Conservation (phyloP, 1,140 invertebrate species). For the Daktulosphaira vitifoliae region DNA sequence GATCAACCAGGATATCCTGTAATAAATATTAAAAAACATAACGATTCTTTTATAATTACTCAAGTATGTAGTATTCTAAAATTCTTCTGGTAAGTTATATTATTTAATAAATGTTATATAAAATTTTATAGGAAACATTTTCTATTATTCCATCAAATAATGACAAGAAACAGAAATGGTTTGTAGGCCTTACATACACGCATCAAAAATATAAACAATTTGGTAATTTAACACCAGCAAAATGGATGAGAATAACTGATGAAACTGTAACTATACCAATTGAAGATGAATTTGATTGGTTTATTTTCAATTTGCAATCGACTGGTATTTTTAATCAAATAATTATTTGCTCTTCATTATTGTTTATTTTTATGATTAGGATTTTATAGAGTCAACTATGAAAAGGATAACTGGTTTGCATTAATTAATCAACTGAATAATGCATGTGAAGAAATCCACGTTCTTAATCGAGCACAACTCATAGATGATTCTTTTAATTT, state of each 20-base stretch:
- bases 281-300: neutral
- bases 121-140: neutral
- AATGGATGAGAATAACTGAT: neutral
- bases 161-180: neutral
- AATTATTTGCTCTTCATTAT: neutral
- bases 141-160: neutral
- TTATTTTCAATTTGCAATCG: constrained; percentile 24
- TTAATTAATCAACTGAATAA: constrained; percentile 42
- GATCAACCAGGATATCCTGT: constrained; percentile 66
- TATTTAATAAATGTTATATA: neutral
- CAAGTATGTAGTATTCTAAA: neutral
- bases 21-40: constrained; percentile 49
- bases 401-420: constrained; percentile 57
- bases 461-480: constrained; percentile 76
- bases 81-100: neutral
- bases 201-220: neutral
- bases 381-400: constrained; percentile 65
- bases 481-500: constrained; percentile 80
- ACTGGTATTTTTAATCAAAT: constrained; percentile 9
- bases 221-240: neutral
- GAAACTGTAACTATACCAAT: no score
- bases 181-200: constrained; percentile 8
- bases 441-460: constrained; percentile 46
- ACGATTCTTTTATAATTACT: neutral
- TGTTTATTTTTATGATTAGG: constrained; percentile 44